Evolutionary conservation across 2,797 vertebrate species (phyloP), one percentile per base, ranked within the genome.

Genomic region (Brachyalestes nurse): DNA sequence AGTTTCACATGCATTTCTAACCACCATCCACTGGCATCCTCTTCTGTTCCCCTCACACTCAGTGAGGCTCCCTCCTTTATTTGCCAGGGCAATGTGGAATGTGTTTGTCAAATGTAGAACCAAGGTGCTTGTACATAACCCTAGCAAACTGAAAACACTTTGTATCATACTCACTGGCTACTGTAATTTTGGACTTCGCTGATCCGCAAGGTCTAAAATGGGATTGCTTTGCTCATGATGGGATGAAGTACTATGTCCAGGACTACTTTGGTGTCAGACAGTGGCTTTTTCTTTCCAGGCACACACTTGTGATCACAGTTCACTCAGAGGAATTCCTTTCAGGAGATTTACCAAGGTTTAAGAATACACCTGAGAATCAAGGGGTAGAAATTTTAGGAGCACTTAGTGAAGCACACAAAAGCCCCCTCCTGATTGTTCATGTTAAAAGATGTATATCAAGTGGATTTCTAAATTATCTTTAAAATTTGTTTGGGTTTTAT

Each of bases 101-200:
- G 86, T 83, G 83, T 89, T 85, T 83, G 79, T 85, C 79, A 86
- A 85, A 82, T 85, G 83, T 87, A 87, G 85, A 83, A 87, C 82
- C 67, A 84, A 88, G 87, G 87, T 88, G 84, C 88, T 88, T 89
- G 87, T 90, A 89, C 79, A 90, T 88, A 88, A 74, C 77, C 82
- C 78, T 84, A 78, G 85, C 77, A 84, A 82, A 88, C 78, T 81
- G 73, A 89, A 88, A 77, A 75, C 83, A 85, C 83, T 88, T 87
- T 87, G 84, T 88, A 85, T 86, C 78, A 86, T 87, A 82, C 83
- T 87, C 87, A 89, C 85, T 84, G 75, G 84, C 86, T 90, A 89
- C 88, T 85, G 87, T 87, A 87, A 80, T 84, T 79, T 87, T 81
- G 83, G 82, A 88, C 80, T 83, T 78, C 84, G 84, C 87, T 81